Conservation (phyloP, 2,113 vertebrate species). For the Malurus elegans region DNA sequence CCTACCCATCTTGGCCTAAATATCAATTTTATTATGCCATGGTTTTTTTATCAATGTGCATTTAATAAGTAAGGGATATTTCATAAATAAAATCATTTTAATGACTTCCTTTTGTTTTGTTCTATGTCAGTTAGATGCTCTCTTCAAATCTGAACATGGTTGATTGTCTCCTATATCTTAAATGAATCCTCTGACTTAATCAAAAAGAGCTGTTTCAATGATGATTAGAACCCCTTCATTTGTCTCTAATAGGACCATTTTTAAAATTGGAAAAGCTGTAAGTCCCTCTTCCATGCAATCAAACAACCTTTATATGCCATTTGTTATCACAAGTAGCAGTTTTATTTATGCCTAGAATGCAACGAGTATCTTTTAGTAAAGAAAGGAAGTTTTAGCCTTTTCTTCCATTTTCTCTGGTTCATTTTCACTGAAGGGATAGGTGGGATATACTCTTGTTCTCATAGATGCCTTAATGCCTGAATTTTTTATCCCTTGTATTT, state of each 20-base stretch:
- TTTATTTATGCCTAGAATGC: neutral
- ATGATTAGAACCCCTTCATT: conserved; percentile 6
- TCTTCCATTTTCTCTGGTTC: neutral
- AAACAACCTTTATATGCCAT: conserved; percentile 1
- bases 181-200: conserved; percentile 19
- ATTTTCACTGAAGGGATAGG: neutral
- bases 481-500: neutral
- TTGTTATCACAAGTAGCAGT: neutral
- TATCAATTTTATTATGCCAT: neutral
- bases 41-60: neutral
- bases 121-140: neutral
- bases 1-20: neutral
- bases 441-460: neutral
- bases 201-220: conserved; percentile 24
- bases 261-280: conserved; percentile 6
- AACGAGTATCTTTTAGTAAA: neutral
- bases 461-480: neutral
- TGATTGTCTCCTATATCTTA: neutral
- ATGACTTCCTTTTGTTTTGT: neutral
- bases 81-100: neutral
- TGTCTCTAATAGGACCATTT: neutral
- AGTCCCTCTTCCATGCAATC: conserved; percentile 1
- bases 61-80: neutral
- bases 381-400: neutral
- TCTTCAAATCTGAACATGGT: conserved; percentile 9